Percentiles rank a stretch among this genome's conserved stretches.
Evolutionary conservation across 2,888 invertebrate species (phyloP).

Genomic region (Agriopis aurantiaria): DNA sequence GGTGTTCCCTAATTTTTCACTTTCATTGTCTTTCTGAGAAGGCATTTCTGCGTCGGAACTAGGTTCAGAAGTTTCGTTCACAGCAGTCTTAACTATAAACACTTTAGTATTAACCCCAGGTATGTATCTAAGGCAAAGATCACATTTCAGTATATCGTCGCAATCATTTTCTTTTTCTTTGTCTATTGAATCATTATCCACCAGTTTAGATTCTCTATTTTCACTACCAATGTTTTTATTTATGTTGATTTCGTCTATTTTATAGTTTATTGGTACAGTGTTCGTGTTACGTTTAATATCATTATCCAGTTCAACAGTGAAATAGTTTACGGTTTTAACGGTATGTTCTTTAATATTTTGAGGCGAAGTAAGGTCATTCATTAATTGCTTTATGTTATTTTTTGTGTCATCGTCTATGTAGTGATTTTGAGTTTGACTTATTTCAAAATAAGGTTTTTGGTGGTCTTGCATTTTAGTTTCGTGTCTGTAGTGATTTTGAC

Average conservation of each 20-base stretch:
- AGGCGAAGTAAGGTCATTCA: constrained; percentile 70
- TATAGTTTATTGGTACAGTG: constrained; percentile 32
- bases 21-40: constrained; percentile 45
- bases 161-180: constrained; percentile 9
- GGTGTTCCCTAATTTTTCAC: constrained; percentile 48
- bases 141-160: constrained; percentile 53
- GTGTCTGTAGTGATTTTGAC: constrained; percentile 78
- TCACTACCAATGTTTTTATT: constrained; percentile 8
- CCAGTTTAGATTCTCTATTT: constrained; percentile 1
- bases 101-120: constrained; percentile 43
- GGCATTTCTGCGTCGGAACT: constrained; percentile 44
- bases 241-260: constrained; percentile 25
- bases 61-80: constrained; percentile 51
- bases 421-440: constrained; percentile 59
- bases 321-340: constrained; percentile 71
- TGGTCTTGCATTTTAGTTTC: constrained; percentile 7
- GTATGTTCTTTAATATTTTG: constrained; percentile 63
- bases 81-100: constrained; percentile 61
- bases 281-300: constrained; percentile 27
- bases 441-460: constrained; percentile 75
- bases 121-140: constrained; percentile 61
- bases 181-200: constrained; percentile 9
- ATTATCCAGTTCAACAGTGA: constrained; percentile 68
- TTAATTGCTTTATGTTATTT: constrained; percentile 61
- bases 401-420: constrained; percentile 42